Conservation (phyloP, 2,797 vertebrate genomes). For the Enteromius fasciolatus region DNA sequence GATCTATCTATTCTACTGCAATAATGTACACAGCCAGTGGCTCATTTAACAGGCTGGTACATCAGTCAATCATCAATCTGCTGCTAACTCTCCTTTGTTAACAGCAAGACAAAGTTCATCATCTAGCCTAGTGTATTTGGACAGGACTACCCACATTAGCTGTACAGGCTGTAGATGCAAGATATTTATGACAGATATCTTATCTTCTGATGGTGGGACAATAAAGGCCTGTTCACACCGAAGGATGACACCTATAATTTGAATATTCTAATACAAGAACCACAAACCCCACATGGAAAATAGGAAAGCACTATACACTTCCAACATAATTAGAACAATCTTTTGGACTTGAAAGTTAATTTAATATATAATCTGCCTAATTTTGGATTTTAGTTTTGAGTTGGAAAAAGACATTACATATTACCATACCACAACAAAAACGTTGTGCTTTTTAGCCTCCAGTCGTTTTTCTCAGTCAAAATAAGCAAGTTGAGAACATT, state of each 20-base stretch:
- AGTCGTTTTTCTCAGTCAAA: neutral
- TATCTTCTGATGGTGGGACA: neutral
- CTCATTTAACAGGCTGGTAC: constrained; percentile 35
- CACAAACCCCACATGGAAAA: neutral
- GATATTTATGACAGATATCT: too few species aligned
- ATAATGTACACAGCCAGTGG: constrained; percentile 20
- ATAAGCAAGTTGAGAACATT: neutral
- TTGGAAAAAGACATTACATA: neutral
- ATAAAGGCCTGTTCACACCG: neutral
- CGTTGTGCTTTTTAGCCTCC: neutral
- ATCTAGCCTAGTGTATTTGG: constrained; percentile 4
- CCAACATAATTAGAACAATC: neutral
- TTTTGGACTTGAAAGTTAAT: neutral
- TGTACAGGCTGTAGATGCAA: constrained; percentile 51
- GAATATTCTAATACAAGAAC: neutral
- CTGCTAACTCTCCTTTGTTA: constrained; percentile 3
- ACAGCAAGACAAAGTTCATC: constrained; percentile 22
- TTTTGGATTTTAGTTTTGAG: neutral
- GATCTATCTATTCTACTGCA: constrained; percentile 15
- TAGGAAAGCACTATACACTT: neutral
- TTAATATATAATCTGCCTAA: neutral
- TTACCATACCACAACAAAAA: neutral
- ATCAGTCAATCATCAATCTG: constrained; percentile 34
- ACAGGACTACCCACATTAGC: constrained; percentile 9
- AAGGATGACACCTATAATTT: neutral